Percentiles rank a stretch among this genome's conserved stretches.
Evolutionary conservation across 2,797 vertebrate genomes (phyloP).

Genomic region (Mastacembelus armatus): DNA sequence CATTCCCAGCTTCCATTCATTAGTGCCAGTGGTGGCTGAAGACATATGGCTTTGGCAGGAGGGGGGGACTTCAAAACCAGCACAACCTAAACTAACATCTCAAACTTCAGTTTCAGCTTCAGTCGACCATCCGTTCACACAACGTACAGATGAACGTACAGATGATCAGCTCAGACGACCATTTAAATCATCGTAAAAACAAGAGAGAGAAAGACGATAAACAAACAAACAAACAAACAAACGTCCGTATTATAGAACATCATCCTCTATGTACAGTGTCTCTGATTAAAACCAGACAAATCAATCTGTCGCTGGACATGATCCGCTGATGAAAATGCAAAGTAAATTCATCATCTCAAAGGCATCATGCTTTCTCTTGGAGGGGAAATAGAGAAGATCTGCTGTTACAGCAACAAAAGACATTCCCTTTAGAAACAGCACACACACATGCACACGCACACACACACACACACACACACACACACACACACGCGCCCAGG

Average conservation of each 20-base stretch:
- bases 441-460: too few relatives aligned
- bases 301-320: constrained; percentile 37
- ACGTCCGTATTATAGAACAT: constrained; percentile 56
- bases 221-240: too few relatives aligned
- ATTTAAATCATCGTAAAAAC: constrained; percentile 70
- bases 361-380: constrained; percentile 64
- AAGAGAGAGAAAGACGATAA: constrained; percentile 45
- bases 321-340: constrained; percentile 57
- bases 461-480: too few relatives aligned
- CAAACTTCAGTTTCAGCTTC: constrained; percentile 23
- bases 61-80: constrained; percentile 16
- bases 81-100: constrained; percentile 25
- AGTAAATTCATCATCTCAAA: constrained; percentile 63
- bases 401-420: constrained; percentile 71
- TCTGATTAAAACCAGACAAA: constrained; percentile 56
- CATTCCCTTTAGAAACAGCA: constrained; percentile 78
- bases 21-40: constrained; percentile 27
- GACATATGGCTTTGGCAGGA: constrained; percentile 69
- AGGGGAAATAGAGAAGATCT: constrained; percentile 51
- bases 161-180: constrained; percentile 36
- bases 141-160: not conserved
- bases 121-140: constrained; percentile 57
- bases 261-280: constrained; percentile 66
- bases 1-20: constrained; percentile 14
- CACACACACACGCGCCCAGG: not conserved